A percentile compares a stretch with the other conserved stretches of the same genome.
These are phyloP conservation scores for Drosophila fuyamai DNA, from an alignment of 1,140 invertebrate species.

Conservation along the genomic window DNA sequence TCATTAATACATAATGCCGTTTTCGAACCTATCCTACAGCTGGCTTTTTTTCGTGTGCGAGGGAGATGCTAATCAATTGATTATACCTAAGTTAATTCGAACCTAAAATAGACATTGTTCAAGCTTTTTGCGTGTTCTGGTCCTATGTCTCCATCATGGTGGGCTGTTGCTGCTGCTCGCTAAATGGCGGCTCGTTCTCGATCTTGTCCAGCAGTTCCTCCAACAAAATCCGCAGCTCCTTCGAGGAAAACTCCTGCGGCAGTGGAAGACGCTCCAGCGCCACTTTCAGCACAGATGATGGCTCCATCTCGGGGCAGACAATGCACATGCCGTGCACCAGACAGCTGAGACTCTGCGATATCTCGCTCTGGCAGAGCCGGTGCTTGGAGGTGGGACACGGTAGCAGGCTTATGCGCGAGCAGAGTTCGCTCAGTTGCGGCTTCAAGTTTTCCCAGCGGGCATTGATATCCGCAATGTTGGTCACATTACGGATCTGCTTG, in stretches of 20 bases:
- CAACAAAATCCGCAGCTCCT: conserved; percentile 69
- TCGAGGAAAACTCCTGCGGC: conserved; percentile 81
- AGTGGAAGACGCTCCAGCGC: conserved; percentile 78
- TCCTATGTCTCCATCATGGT: conserved; percentile 25
- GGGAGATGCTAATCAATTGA: conserved; percentile 18
- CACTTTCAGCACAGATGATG: conserved; percentile 69
- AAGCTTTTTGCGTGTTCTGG: neutral
- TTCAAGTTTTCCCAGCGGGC: conserved; percentile 88
- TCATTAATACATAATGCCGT: conserved; percentile 12
- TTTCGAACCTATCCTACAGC: conserved; percentile 23
- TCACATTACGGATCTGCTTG: conserved; percentile 77
- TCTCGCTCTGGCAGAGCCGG: conserved; percentile 86
- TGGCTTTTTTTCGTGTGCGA: conserved; percentile 7
- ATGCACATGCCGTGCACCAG: conserved; percentile 74
- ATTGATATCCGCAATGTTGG: conserved; percentile 84
- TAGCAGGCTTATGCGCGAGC: conserved; percentile 87
- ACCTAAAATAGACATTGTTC: conserved; percentile 21
- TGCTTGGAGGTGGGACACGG: conserved; percentile 88
- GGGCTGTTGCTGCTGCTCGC: conserved; percentile 8
- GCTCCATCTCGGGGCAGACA: conserved; percentile 64
- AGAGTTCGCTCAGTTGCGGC: conserved; percentile 88
- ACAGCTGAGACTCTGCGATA: conserved; percentile 72
- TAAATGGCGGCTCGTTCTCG: conserved; percentile 31
- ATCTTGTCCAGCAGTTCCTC: conserved; percentile 71
- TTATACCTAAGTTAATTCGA: conserved; percentile 24